Percentiles rank a stretch among this genome's conserved stretches.
phyloP scores from a whole-genome alignment of 2,113 vertebrate genomes.

The Dicaeum eximium region DNA sequence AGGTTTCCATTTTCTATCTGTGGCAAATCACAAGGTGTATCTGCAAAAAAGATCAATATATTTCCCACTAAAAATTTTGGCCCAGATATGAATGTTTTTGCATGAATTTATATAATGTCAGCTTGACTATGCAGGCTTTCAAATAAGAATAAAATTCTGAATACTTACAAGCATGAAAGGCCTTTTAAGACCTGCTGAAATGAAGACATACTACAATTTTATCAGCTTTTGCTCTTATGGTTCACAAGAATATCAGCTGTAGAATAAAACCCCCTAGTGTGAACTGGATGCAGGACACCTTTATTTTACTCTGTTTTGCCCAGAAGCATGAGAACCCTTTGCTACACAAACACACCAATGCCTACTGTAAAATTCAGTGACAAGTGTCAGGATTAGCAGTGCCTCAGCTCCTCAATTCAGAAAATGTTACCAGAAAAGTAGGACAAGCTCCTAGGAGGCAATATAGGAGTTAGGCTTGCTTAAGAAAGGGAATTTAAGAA shows the following conservation, averaged over 20 bases:
- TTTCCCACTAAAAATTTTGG: background rate
- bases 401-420: background rate
- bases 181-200: background rate
- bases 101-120: background rate
- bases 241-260: background rate
- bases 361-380: background rate
- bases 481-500: background rate
- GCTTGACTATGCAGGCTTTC: background rate
- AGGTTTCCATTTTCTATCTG: conserved; percentile 67
- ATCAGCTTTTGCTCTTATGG: background rate
- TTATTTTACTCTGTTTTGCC: background rate
- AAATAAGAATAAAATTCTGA: background rate
- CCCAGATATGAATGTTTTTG: background rate
- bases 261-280: background rate
- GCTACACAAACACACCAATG: background rate
- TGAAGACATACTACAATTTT: background rate
- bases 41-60: conserved; percentile 50
- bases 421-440: background rate
- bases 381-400: background rate
- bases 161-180: background rate
- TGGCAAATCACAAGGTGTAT: conserved; percentile 65
- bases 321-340: background rate
- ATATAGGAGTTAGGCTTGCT: background rate
- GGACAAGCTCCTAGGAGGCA: background rate
- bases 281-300: background rate